phyloP scores from a whole-genome alignment of 2,888 invertebrate species.

The Rhimphoctona megacephalus region DNA sequence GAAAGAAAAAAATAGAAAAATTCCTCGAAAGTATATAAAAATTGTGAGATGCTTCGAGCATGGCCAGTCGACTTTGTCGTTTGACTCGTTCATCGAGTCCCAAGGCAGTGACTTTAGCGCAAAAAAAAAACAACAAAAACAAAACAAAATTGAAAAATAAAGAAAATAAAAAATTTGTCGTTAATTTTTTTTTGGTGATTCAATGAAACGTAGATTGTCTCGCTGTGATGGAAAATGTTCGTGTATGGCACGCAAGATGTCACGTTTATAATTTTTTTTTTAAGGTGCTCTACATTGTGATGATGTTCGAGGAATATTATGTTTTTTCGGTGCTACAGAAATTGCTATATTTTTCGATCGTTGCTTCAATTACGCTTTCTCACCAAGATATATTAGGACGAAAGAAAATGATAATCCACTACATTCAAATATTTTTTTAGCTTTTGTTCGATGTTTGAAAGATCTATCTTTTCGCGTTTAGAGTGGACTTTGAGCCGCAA shows the following conservation, averaged over 20 bases:
- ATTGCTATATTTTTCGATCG: conserved; percentile 11
- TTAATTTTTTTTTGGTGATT: conserved; percentile 15
- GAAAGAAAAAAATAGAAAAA: conserved; percentile 9
- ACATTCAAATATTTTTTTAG: not conserved
- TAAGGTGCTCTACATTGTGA: not conserved
- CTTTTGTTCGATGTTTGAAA: conserved; percentile 22
- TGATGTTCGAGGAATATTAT: not conserved
- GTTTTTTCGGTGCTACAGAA: not conserved
- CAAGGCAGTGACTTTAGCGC: conserved; percentile 72
- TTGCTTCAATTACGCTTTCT: not conserved
- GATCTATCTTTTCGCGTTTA: not conserved
- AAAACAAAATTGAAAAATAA: not conserved
- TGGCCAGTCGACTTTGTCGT: conserved; percentile 46
- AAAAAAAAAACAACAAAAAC: conserved; percentile 49
- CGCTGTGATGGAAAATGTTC: conserved; percentile 22
- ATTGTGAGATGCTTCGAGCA: conserved; percentile 50
- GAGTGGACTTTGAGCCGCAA: not conserved
- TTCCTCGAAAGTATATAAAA: conserved; percentile 47
- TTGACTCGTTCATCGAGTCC: conserved; percentile 57
- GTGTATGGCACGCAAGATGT: conserved; percentile 46
- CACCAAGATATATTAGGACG: not conserved
- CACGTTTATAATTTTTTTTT: not conserved
- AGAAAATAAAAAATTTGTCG: not conserved
- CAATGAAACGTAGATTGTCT: conserved; percentile 30
- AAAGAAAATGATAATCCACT: not conserved